Conservation (phyloP, 2,888 invertebrate species). For the Cheiracanthium punctorium region DNA sequence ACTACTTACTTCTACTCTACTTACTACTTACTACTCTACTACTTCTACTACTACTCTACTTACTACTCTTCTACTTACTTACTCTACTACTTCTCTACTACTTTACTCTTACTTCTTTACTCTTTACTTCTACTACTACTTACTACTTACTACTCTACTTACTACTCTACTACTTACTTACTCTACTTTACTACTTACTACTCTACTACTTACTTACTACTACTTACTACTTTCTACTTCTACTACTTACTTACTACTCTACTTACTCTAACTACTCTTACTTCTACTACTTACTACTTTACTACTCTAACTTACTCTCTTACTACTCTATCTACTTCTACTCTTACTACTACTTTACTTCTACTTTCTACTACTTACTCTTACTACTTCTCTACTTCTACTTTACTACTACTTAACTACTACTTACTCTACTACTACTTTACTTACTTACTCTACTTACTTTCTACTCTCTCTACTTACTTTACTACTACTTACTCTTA, state of each 20-base stretch:
- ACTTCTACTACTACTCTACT: neutral
- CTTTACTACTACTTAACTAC: neutral
- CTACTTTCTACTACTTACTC: neutral
- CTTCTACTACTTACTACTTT: neutral
- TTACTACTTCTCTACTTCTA: neutral
- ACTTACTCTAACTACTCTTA: neutral
- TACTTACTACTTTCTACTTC: too few relatives aligned
- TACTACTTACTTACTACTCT: neutral
- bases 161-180: too few relatives aligned
- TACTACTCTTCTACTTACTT: too few relatives aligned
- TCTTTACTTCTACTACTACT: too few relatives aligned
- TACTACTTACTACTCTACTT: too few relatives aligned
- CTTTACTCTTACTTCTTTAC: neutral
- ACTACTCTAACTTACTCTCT: neutral
- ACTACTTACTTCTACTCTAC: too few relatives aligned
- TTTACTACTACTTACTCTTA: neutral
- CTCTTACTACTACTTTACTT: neutral
- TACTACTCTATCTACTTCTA: neutral
- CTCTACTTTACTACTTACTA: too few relatives aligned
- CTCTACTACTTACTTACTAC: too few relatives aligned
- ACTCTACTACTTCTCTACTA: neutral
- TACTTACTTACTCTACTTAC: neutral
- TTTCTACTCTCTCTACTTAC: neutral
- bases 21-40: too few relatives aligned
- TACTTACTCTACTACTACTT: neutral